Evolutionary conservation across 2,797 vertebrate species (phyloP), one percentile per base, ranked within the genome.

Genomic region (Prunella strophiata): DNA sequence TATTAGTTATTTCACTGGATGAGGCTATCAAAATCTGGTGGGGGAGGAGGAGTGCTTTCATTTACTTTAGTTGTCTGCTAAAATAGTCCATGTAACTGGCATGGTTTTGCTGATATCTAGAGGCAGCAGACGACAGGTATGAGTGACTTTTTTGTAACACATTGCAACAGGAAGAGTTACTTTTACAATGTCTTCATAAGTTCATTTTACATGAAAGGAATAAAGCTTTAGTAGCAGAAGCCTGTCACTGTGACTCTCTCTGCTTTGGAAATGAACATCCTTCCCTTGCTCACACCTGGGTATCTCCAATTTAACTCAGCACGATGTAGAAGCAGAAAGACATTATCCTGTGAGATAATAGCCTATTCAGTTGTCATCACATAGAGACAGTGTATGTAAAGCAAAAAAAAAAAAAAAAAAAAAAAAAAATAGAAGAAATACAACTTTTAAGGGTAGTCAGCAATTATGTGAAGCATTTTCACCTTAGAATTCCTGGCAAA

Each of bases 401-500:
- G 71, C 10, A 52, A 63, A 82, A 74, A 81, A 86, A 76, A 34
- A 16, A 42, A 42, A 42, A 52, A 63, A 82, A 74, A 81, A 86
- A 76, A 34, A 16, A 42, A 42, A 42, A 42, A 79, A 66, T 58
- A 65, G 17, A 34, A 73, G 16, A 61, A 91, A 82, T 34, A 47
- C 47, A 76, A 77, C 79, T 92, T 87, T 85, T 89, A 75, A 89
- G 80, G 8, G 23, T 66, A 92, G 61, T 89, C 78, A 91, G 92
- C 82, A 89, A 42, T 62, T 89, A 70, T 2, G 14, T 2, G 3
- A 75, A 92, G 43, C 51, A n/a, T 86, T 94, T 92, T 92, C 79
- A 91, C 94, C 85, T 91, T 75, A 92, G 81, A 94, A 85, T 66
- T 36, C 76, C 66, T 96, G 59, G 75, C 66, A 85, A 43, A 47